Evolutionary conservation across 30 jellyfish, hydroid and myxozoan species (phyloP), one percentile per base, ranked within the genome.

Genomic region (Hydra vulgaris): DNA sequence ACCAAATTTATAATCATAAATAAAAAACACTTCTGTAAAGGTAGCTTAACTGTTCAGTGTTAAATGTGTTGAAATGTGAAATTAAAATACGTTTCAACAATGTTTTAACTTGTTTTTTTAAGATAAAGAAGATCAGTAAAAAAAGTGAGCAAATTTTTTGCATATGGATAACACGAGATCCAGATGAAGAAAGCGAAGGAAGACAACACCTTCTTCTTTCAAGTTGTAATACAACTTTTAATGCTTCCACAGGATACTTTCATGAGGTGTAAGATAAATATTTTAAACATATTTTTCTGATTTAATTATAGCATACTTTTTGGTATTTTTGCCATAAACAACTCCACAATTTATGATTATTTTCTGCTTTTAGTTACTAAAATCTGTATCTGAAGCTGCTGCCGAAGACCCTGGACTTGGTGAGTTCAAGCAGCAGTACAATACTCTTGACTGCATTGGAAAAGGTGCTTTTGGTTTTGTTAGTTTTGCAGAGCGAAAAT

Each of bases 381-480:
- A 80, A 80, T n/a, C 83, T 0, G 71, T 80, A 66, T 22, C 53
- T n/a, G 87, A 80, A 27, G 70, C 19, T 19, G 18, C 55, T 15
- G 20, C 61, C 12, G 87, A 80, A 21, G 87, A 80, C 23, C 87
- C 87, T 15, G 87, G 87, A 0, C n/a, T 21, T 23, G 87, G 87
- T 26, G 27, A 7, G 15, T 90, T 80, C 54, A 93, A 86, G 80
- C 95, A 86, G 81, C 83, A 83, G 73, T 90, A 73, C 66, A 24
- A 74, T 68, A 83, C 97, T 15, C 70, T 82, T 16, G 81, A 83
- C 55, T 90, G 96, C 67, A 92, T 92, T 69, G 98, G 98, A 54
- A 87, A 86, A 80, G 98, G 98, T 1, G 98, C 98, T 0, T 92
- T 92, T 79, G 98, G 98, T 17, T 86, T 92, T 73, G 98, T 92